phyloP scores from a whole-genome alignment of 2,113 vertebrate genomes.

The Callorhinus ursinus region DNA sequence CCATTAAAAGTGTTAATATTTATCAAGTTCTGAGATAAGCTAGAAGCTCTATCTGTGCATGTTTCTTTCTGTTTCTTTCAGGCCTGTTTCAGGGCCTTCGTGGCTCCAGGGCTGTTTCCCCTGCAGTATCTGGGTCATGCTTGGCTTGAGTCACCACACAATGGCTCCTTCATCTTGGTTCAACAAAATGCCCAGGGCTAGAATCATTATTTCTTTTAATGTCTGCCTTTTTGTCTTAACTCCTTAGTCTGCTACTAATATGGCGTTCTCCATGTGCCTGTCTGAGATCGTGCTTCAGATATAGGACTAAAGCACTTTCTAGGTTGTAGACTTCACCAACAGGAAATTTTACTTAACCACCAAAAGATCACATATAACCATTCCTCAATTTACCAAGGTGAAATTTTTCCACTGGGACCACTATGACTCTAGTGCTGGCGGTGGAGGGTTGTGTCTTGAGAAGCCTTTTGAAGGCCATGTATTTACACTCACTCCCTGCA shows the following conservation, averaged over 20 bases:
- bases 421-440: neutral
- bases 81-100: neutral
- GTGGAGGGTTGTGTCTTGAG: neutral
- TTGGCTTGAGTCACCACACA: neutral
- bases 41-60: neutral
- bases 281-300: neutral
- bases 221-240: neutral
- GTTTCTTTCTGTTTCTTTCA: neutral
- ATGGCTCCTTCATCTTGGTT: neutral
- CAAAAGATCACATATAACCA: neutral
- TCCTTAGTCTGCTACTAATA: neutral
- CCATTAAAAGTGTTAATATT: constrained; percentile 7
- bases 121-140: neutral
- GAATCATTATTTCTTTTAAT: neutral
- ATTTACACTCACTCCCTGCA: neutral
- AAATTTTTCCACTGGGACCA: neutral
- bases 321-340: neutral
- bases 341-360: neutral
- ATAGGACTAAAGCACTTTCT: neutral
- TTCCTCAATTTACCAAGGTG: neutral
- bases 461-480: neutral
- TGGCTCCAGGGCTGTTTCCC: neutral
- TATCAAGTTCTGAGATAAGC: constrained; percentile 42
- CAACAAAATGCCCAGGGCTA: neutral
- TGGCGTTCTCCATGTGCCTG: neutral